Evolutionary conservation across 2,888 invertebrate species (phyloP).

Genomic region (Cetonia aurata): DNA sequence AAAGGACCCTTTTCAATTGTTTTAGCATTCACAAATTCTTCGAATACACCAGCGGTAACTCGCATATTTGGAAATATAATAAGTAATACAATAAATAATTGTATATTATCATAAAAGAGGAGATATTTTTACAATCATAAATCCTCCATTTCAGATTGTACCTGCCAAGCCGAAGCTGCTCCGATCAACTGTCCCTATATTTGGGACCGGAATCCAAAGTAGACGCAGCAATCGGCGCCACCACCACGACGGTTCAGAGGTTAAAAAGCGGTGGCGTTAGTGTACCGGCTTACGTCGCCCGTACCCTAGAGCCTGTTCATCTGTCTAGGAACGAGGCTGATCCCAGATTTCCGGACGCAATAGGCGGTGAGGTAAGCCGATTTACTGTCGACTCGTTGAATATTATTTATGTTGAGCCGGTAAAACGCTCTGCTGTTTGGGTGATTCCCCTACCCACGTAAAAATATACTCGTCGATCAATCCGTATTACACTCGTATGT

Average conservation of each 20-base stretch:
- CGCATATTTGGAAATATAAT: neutral
- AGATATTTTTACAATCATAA: neutral
- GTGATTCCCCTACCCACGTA: no score
- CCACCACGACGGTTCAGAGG: slow-evolving; percentile 56
- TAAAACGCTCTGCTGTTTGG: no score
- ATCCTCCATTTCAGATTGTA: slow-evolving; percentile 67
- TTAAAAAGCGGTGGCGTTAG: slow-evolving; percentile 55
- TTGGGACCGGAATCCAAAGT: slow-evolving; percentile 61
- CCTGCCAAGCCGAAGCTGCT: slow-evolving; percentile 67
- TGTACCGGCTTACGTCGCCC: slow-evolving; percentile 64
- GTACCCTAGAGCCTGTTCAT: slow-evolving; percentile 67
- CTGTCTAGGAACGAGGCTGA: slow-evolving; percentile 66
- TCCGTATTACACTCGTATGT: no score
- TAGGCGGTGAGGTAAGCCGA: slow-evolving; percentile 61
- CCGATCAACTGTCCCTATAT: slow-evolving; percentile 63
- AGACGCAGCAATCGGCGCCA: slow-evolving; percentile 50
- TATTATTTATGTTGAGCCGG: no score
- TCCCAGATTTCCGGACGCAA: slow-evolving; percentile 69
- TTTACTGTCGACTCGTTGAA: slow-evolving; percentile 12
- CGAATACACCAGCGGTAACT: no score
- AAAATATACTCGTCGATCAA: no score
- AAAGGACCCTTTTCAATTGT: no score
- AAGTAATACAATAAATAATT: neutral
- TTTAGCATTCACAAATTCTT: no score
- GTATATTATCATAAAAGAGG: no score